These are phyloP conservation scores for Tenthredo amoena DNA, from an alignment of 2,888 invertebrate genomes.

Conservation along the genomic window DNA sequence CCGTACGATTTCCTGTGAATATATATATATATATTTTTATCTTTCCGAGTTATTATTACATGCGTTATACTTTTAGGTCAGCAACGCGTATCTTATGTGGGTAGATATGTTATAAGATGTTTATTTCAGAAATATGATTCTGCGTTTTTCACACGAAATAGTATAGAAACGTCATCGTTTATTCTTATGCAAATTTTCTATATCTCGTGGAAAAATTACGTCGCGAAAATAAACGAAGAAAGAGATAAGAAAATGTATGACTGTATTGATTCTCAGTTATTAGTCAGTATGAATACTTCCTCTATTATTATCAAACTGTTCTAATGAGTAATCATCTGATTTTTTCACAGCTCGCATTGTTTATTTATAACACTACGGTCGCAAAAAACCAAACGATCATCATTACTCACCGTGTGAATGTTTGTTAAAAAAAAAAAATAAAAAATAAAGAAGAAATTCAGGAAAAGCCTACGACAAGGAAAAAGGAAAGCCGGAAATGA, in stretches of 20 bases:
- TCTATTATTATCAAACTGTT: background rate
- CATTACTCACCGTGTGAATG: background rate
- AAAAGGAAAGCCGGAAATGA: background rate
- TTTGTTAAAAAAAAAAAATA: background rate
- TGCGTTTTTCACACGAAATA: slow-evolving; percentile 36
- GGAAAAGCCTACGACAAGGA: background rate
- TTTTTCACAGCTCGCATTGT: background rate
- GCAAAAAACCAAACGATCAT: background rate
- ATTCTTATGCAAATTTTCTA: background rate
- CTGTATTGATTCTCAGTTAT: background rate
- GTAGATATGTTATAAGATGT: slow-evolving; percentile 3
- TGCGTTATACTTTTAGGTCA: background rate
- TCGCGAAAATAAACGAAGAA: background rate
- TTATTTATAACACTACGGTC: background rate
- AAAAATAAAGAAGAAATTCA: background rate
- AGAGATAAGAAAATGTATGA: background rate
- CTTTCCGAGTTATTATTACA: slow-evolving; percentile 8
- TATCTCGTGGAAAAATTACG: background rate
- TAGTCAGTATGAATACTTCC: background rate
- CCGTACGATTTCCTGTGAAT: too few relatives aligned
- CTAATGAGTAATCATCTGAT: background rate
- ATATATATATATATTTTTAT: background rate
- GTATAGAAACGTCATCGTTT: slow-evolving; percentile 31
- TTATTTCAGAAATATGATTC: slow-evolving; percentile 45
- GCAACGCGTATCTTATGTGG: background rate